phyloP scores from a whole-genome alignment of 2,888 invertebrate genomes.

The Lydus trimaculatus region DNA sequence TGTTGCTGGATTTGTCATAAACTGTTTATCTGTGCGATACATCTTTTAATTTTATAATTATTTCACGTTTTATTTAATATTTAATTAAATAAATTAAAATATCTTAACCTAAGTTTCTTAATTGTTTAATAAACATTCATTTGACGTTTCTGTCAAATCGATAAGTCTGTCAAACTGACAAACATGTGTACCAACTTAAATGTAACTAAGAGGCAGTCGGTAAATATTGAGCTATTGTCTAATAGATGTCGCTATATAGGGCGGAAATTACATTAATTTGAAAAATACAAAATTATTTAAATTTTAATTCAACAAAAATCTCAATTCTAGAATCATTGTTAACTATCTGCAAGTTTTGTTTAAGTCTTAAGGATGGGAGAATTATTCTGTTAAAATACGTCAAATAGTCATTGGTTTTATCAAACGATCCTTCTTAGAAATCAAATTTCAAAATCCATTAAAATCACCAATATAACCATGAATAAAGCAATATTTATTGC shows the following conservation, averaged over 20 bases:
- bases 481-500: not conserved
- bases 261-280: not conserved
- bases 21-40: slow-evolving; percentile 60
- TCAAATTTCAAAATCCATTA: not conserved
- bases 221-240: not conserved
- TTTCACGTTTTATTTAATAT: not conserved
- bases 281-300: not conserved
- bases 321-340: not conserved
- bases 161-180: not conserved
- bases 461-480: not conserved
- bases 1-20: slow-evolving; percentile 77
- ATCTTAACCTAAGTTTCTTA: not conserved
- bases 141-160: not conserved
- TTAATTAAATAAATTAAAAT: not conserved
- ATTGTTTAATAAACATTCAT: not conserved
- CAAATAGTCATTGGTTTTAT: not conserved
- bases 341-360: not conserved
- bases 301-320: not conserved
- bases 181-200: not conserved
- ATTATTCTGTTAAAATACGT: too few species aligned
- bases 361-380: not conserved
- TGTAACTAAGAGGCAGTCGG: not conserved
- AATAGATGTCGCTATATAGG: not conserved
- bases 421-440: not conserved
- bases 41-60: slow-evolving; percentile 39